Percentiles rank a stretch among this genome's conserved stretches.
Evolutionary conservation across 2,797 vertebrate genomes (phyloP).

Genomic region (Tenualosa thibaudeaui): DNA sequence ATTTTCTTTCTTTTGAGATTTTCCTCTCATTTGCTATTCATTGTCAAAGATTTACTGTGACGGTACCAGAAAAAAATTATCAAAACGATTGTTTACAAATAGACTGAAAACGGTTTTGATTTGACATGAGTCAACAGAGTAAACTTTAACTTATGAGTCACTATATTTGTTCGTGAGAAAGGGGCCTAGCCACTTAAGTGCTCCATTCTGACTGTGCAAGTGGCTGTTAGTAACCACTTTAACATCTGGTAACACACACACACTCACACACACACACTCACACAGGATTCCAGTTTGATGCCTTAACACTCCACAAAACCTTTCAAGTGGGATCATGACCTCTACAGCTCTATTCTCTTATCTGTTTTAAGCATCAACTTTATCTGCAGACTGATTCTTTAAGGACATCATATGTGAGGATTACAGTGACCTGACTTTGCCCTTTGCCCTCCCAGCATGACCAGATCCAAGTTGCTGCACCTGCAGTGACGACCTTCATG

Average conservation of each 20-base stretch:
- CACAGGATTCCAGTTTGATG: neutral
- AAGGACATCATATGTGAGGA: neutral
- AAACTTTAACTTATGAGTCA: neutral
- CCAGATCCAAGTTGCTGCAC: neutral
- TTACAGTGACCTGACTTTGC: neutral
- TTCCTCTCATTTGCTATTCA: neutral
- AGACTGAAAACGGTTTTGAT: neutral
- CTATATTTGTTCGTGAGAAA: neutral
- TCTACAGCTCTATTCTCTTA: neutral
- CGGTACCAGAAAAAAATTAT: neutral
- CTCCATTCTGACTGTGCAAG: too few species aligned
- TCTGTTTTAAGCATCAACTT: neutral
- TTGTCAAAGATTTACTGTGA: neutral
- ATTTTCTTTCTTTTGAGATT: neutral
- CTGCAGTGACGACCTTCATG: neutral
- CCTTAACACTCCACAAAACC: neutral
- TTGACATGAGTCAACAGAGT: neutral
- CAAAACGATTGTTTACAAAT: neutral
- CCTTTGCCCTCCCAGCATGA: neutral
- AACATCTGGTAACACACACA: conserved; percentile 14
- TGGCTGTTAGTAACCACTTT: too few species aligned
- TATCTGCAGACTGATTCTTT: neutral
- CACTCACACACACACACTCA: conserved; percentile 22
- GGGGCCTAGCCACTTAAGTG: too few species aligned
- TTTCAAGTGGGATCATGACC: neutral